These are phyloP conservation scores for Neolamprologus sp. DNA, from an alignment of 2,113 vertebrate species.

Conservation along the genomic window DNA sequence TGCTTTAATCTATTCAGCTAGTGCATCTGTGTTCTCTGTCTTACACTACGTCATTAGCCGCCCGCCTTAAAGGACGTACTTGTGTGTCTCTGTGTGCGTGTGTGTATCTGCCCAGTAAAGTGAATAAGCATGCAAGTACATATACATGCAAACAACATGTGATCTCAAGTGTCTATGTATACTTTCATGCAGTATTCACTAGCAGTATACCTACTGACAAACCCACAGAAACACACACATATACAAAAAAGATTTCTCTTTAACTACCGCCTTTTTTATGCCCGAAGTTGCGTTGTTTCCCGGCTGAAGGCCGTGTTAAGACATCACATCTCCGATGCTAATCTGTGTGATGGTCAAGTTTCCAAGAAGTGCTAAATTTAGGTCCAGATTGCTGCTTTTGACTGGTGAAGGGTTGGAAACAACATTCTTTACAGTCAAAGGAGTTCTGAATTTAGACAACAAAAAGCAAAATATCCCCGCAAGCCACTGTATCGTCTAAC, in stretches of 20 bases:
- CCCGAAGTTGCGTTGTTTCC: not conserved
- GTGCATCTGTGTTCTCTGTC: slow-evolving; percentile 44
- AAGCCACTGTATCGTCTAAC: not conserved
- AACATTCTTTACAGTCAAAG: not conserved
- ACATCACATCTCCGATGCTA: slow-evolving; percentile 24
- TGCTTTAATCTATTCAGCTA: slow-evolving; percentile 61
- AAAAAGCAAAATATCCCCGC: not conserved
- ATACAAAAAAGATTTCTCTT: not conserved
- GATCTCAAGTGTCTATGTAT: not conserved
- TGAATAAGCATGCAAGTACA: not conserved
- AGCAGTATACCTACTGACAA: not conserved
- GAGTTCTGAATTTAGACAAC: not conserved
- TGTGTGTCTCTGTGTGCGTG: not conserved
- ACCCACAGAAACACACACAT: not conserved
- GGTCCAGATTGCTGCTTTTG: not conserved
- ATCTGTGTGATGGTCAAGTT: slow-evolving; percentile 47
- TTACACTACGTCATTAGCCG: slow-evolving; percentile 29
- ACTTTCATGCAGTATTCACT: not conserved
- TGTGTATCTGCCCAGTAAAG: not conserved
- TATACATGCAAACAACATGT: not conserved
- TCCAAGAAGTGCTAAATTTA: slow-evolving; percentile 34
- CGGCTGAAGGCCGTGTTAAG: not conserved
- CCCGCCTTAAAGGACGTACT: not conserved
- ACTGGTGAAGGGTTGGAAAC: not conserved
- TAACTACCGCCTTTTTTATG: not conserved